Evolutionary conservation across 2,888 invertebrate species (phyloP), one percentile per base, ranked within the genome.

Genomic region (Hirtodrosophila alboralis): DNA sequence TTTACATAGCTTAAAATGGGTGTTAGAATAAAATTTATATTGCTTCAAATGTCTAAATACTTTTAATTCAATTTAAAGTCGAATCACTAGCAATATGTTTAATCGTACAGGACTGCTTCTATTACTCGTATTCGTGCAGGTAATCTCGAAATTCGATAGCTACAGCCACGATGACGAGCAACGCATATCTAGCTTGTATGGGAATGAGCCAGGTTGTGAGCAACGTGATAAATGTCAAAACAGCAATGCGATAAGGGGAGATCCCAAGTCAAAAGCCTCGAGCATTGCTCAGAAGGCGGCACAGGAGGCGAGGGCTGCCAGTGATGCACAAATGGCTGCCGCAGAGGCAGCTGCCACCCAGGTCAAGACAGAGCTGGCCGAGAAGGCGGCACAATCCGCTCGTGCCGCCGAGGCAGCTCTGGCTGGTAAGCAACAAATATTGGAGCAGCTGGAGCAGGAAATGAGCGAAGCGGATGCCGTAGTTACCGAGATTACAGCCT

Each of bases 241-340:
- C 4, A 6, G 1, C 0, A 21, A 1, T n/a, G 1, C 16, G 1
- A 0, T 67, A 3, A 40, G 13, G 1, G 63, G 51, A 4, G 74
- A 67, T 51, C 65, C 67, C 21, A 90, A 86, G 62, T 75, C 92
- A 83, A 93, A 93, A 74, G 93, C 93, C 0, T 91, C 93, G 0
- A 93, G 91, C 83, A 94, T 95, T 78, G 95, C 95, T 0, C 93
- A 94, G 84, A 94, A 95, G 75, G 95, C 95, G 0, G 95, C 95
- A 0, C 93, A 94, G 58, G 94, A 95, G 86, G 94, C 95, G 0
- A 76, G 87, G 23, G 95, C 95, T 0, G 95, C 95, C 0, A 93
- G 94, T 37, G 95, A 95, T 86, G 95, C 95, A 0, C 95, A 95
- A 80, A 94, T 94, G 1, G 94, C 94, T 0, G 93, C 95, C 23